Percentiles rank a stretch among this genome's conserved stretches.
phyloP scores from a whole-genome alignment of 1,140 invertebrate species.

The Drosophila erecta region DNA sequence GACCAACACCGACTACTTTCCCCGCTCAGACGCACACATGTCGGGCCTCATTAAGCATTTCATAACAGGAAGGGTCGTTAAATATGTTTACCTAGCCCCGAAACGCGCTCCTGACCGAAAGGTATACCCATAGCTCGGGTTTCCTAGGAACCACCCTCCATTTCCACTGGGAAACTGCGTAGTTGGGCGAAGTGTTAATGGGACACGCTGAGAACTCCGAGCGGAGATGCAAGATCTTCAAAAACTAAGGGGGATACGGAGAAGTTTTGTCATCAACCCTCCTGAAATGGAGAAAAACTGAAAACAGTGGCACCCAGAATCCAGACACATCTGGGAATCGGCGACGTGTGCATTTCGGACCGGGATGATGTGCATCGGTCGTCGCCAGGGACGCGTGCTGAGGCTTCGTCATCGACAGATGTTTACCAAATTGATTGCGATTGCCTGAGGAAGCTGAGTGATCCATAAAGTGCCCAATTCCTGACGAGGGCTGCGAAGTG shows the following conservation, averaged over 20 bases:
- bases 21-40: constrained; percentile 31
- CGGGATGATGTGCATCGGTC: constrained; percentile 68
- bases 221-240: constrained; percentile 56
- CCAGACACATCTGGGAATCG: constrained; percentile 70
- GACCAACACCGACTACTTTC: not conserved
- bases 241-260: not conserved
- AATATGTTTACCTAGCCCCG: constrained; percentile 59
- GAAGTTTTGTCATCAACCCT: constrained; percentile 69
- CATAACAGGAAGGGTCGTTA: constrained; percentile 57
- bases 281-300: not conserved
- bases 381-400: constrained; percentile 63
- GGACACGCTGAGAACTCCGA: constrained; percentile 53
- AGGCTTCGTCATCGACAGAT: constrained; percentile 64
- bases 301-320: constrained; percentile 16
- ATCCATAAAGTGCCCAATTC: constrained; percentile 56
- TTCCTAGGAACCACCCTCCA: constrained; percentile 49
- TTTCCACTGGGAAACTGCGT: constrained; percentile 21
- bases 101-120: constrained; percentile 31
- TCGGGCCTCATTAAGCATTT: constrained; percentile 69
- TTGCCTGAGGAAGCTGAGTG: constrained; percentile 45
- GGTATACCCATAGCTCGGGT: constrained; percentile 40
- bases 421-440: constrained; percentile 81
- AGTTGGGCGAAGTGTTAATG: constrained; percentile 75
- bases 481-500: not conserved
- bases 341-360: constrained; percentile 70